Percentiles rank a stretch among this genome's conserved stretches.
phyloP scores from a whole-genome alignment of 2,888 invertebrate genomes.

The Tachina fera region DNA sequence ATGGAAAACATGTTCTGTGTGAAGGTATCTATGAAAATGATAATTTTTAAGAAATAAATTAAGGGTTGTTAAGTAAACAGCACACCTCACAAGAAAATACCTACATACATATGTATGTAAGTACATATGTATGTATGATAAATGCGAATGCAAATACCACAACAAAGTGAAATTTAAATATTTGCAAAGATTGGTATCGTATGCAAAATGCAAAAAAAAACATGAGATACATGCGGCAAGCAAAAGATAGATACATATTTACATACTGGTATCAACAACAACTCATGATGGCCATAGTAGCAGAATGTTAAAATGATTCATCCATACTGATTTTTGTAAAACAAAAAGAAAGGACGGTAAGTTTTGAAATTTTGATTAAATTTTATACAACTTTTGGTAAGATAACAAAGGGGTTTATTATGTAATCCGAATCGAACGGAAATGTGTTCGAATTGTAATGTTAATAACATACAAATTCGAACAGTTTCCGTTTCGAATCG shows the following conservation, averaged over 20 bases:
- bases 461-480: no score
- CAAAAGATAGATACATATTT: no score
- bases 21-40: conserved; percentile 19
- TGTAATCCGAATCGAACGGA: no score
- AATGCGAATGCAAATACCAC: neutral
- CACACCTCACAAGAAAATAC: conserved; percentile 19
- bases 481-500: no score
- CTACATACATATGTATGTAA: no score
- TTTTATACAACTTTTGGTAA: no score
- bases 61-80: conserved; percentile 48
- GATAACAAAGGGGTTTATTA: no score
- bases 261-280: neutral
- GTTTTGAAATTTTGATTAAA: neutral
- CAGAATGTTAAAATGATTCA: conserved; percentile 32
- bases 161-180: conserved; percentile 27
- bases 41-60: conserved; percentile 29
- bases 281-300: neutral
- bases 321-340: neutral
- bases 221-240: neutral
- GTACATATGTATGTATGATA: no score
- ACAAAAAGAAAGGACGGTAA: neutral
- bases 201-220: neutral
- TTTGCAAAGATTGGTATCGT: conserved; percentile 1
- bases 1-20: conserved; percentile 27
- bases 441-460: no score